A percentile compares a stretch with the other conserved stretches of the same genome.
These are phyloP conservation scores for Hemicrepidius hirtus DNA, from an alignment of 2,888 invertebrate genomes.

Conservation along the genomic window DNA sequence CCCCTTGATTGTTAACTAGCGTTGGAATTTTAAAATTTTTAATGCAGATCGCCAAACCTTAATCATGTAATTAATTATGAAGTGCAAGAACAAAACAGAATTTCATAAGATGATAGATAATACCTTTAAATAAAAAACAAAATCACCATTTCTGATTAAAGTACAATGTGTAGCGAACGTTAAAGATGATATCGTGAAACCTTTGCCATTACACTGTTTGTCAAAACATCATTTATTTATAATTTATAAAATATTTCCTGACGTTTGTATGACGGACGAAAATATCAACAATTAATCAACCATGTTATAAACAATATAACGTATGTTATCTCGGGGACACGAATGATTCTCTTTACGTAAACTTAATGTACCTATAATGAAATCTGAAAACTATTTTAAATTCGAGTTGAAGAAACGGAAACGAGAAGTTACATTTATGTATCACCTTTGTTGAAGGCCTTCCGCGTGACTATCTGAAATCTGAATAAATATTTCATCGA, in stretches of 20 bases:
- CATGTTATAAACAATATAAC: constrained; percentile 1
- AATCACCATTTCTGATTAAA: neutral
- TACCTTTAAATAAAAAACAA: neutral
- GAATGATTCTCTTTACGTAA: too few relatives aligned
- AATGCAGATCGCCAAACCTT: too few relatives aligned
- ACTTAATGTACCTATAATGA: too few relatives aligned
- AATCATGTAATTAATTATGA: too few relatives aligned
- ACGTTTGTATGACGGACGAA: constrained; percentile 10
- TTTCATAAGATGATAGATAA: neutral
- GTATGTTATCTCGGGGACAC: too few relatives aligned
- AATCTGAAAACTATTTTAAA: too few relatives aligned
- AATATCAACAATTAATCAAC: constrained; percentile 1
- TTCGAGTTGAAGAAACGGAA: constrained; percentile 9
- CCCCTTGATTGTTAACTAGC: too few relatives aligned
- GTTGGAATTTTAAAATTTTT: too few relatives aligned
- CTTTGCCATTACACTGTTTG: neutral
- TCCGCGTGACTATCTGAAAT: constrained; percentile 15
- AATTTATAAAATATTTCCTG: constrained; percentile 3
- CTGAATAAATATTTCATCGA: constrained; percentile 16
- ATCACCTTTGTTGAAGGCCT: constrained; percentile 11
- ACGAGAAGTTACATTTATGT: constrained; percentile 1
- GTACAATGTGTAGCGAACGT: neutral
- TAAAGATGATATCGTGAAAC: neutral
- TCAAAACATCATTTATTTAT: neutral
- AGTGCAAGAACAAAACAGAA: constrained; percentile 8